Evolutionary conservation across 2,797 vertebrate species (phyloP), one percentile per base, ranked within the genome.

Genomic region (Myiothlypis coronata): DNA sequence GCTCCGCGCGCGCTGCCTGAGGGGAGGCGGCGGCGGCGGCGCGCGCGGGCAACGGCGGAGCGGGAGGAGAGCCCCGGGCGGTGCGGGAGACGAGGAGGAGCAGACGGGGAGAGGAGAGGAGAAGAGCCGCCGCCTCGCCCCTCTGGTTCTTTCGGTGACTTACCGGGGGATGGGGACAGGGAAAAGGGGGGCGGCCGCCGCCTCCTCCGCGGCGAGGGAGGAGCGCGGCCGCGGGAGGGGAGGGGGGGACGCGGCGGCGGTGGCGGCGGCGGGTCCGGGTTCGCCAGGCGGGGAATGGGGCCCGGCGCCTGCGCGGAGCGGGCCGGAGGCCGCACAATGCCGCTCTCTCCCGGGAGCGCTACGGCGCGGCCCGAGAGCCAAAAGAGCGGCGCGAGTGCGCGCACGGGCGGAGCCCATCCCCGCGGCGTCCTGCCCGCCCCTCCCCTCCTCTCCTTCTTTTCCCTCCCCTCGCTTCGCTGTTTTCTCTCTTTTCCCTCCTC

Each of bases 311-410:
- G 95, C 95, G 96, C 94, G 61, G 3, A 69, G 18, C n/a, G 65
- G 80, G 87, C 89, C 86, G 47, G 41, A 64, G 84, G 84, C 91
- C 46, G 89, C 89, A 96, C 94, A 96, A 96, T 96, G 91, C 94
- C 94, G 93, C 95, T 95, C 93, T 83, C 95, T 94, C 90, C 75
- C 75, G 82, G 87, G 87, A 70, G 68, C 60, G 72, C 85, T 96
- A 96, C 93, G 96, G 96, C 18, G 11, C 21, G 61, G 59, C 87
- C 8, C 56, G 72, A 83, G 88, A 22, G 88, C 37, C 94, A 95
- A 85, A 96, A 89, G 55, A 61, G 30, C 67, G 52, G 13, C 52
- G 84, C 67, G 28, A 50, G 76, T 20, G 84, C 67, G 61, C 55
- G 78, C 55, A 49, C 49, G 86, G 77, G 69, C 10, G 69, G 61